A percentile compares a stretch with the other conserved stretches of the same genome.
Conservation (phyloP, 2,797 vertebrate species). For the Loriculus beryllinus region DNA sequence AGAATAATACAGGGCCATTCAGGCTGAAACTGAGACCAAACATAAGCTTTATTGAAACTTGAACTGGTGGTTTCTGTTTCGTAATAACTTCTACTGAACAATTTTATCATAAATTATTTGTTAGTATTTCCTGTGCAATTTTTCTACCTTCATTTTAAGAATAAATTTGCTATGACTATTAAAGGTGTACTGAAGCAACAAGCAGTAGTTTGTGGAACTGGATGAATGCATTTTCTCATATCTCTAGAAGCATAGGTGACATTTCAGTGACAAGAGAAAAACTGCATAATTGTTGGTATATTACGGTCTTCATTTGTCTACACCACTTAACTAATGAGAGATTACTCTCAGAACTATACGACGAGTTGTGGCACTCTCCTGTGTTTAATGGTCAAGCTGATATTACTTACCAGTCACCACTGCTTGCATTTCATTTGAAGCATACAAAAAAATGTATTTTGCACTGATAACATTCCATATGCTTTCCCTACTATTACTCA, state of each 20-base stretch:
- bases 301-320: background rate
- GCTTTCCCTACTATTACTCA: background rate
- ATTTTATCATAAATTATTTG: background rate
- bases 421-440: background rate
- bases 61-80: background rate
- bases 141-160: conserved; percentile 4
- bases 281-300: background rate
- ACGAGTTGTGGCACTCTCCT: background rate
- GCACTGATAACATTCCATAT: background rate
- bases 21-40: background rate
- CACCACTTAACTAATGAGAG: background rate
- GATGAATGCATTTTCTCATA: background rate
- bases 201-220: background rate
- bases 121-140: background rate
- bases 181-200: background rate
- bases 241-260: background rate
- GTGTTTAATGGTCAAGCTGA: background rate
- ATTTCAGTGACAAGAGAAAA: background rate
- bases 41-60: background rate
- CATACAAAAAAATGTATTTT: background rate
- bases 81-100: background rate
- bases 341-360: background rate
- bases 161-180: background rate
- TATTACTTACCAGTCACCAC: background rate
- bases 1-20: background rate